Evolutionary conservation across 2,797 vertebrate genomes (phyloP), one percentile per base, ranked within the genome.

Genomic region (Allobates femoralis): DNA sequence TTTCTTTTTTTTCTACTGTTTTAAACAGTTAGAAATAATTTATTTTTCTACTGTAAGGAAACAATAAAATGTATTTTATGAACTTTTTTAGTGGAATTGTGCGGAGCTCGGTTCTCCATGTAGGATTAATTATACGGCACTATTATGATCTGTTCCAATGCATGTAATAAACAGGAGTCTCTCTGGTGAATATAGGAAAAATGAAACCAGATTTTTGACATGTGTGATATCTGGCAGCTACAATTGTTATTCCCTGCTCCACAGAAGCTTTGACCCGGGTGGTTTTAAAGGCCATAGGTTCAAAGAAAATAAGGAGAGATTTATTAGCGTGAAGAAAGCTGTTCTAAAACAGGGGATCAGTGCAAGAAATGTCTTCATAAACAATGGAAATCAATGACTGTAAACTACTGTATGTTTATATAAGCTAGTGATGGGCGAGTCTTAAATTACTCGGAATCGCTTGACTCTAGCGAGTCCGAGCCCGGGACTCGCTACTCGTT

Each of bases 61-160:
- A 21, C 67, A 4, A 71, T 89, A 85, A 90, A 30, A 82, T 85
- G 74, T 26, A 78, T 28, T 85, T 80, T 86, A 87, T 89, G 83
- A 88, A 87, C 84, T 91, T 91, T n/a, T 80, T 89, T 79, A 88
- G 90, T 88, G 89, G 90, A 21, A 2, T 83, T 26, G 89, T 89
- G 84, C 84, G 78, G 87, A 75, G 88, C 30, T 76, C 2, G 21
- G 46, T 55, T 90, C 85, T 86, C 79, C 81, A 89, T 90, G 80
- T 84, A 50, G 0, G 0, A 89, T 91, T 91, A 88, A 89, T 87
- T 90, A 83, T 55, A 58, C 90, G 87, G 86, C 89, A 90, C 81
- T 83, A 76, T 11, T 89, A 85, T 86, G 88, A 79, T 74, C 62
- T 23, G 85, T 84, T 90, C 77, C 82, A n/a, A 62, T 0, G 0